These are phyloP conservation scores for Habroteleia sp. DNA, from an alignment of 2,888 invertebrate species.

Conservation along the genomic window DNA sequence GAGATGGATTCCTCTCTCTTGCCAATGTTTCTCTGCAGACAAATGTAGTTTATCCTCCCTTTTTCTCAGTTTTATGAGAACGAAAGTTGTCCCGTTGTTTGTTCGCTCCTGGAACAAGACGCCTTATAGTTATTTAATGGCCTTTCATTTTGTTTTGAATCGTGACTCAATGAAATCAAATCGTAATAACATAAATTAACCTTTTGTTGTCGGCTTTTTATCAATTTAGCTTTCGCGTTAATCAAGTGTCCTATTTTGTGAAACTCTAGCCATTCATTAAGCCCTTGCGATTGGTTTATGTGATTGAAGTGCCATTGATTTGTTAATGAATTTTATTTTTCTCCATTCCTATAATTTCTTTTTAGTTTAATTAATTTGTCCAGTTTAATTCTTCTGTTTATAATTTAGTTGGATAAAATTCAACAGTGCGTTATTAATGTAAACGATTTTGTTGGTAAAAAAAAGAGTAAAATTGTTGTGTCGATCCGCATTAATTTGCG, in stretches of 20 bases:
- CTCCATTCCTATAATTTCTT: no score
- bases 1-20: conserved; percentile 45
- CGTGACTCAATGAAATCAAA: conserved; percentile 15
- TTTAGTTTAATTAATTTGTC: no score
- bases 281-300: no score
- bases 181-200: conserved; percentile 21
- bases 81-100: conserved; percentile 21
- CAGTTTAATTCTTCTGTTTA: no score
- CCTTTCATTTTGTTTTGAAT: conserved; percentile 4
- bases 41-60: conserved; percentile 41
- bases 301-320: no score
- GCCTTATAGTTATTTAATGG: conserved; percentile 31
- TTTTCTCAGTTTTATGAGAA: conserved; percentile 53
- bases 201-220: conserved; percentile 12
- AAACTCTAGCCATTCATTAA: no score
- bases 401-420: no score
- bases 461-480: no score
- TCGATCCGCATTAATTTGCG: conserved; percentile 15
- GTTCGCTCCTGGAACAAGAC: conserved; percentile 6
- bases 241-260: no score
- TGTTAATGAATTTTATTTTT: no score
- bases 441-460: no score
- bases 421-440: no score
- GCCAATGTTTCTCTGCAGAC: conserved; percentile 55
- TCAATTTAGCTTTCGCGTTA: conserved; percentile 21